Evolutionary conservation across 1,140 invertebrate species (phyloP).

Genomic region (Anoplolepis gracilipes): DNA sequence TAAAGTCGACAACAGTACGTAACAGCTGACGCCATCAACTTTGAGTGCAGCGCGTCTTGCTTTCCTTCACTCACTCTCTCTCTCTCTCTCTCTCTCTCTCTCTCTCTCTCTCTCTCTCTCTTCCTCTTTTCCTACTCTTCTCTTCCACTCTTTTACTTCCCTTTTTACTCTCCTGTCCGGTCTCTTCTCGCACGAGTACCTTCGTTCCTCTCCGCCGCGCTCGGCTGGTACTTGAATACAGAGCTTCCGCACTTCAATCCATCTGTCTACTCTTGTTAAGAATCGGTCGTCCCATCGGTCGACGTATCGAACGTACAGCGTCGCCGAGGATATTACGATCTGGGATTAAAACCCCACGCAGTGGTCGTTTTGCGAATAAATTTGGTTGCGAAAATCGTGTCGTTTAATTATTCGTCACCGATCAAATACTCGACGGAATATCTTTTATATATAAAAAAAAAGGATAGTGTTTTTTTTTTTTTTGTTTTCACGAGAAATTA

Average conservation of each 20-base stretch:
- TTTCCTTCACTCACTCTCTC: constrained; percentile 1
- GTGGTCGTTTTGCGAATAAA: constrained; percentile 58
- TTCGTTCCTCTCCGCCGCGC: constrained; percentile 60
- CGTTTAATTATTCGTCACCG: constrained; percentile 5
- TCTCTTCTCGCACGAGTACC: constrained; percentile 56
- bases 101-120: no score
- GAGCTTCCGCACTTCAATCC: constrained; percentile 79
- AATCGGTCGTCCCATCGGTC: constrained; percentile 64
- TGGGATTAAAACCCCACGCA: constrained; percentile 61
- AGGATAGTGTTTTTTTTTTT: neutral
- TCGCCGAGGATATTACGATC: neutral
- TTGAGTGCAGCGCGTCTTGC: constrained; percentile 66
- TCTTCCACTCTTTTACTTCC: constrained; percentile 21
- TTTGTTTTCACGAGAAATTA: neutral
- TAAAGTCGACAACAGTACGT: constrained; percentile 78
- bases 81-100: neutral
- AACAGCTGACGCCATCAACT: constrained; percentile 82
- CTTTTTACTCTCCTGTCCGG: constrained; percentile 9
- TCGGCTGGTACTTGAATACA: constrained; percentile 79
- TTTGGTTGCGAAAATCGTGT: constrained; percentile 24
- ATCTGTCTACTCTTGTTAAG: constrained; percentile 80
- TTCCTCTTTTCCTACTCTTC: constrained; percentile 9
- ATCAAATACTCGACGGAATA: neutral
- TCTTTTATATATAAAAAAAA: neutral
- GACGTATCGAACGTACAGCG: constrained; percentile 54